A percentile compares a stretch with the other conserved stretches of the same genome.
Evolutionary conservation across 2,888 invertebrate species (phyloP).

Genomic region (Mylabris sibirica): DNA sequence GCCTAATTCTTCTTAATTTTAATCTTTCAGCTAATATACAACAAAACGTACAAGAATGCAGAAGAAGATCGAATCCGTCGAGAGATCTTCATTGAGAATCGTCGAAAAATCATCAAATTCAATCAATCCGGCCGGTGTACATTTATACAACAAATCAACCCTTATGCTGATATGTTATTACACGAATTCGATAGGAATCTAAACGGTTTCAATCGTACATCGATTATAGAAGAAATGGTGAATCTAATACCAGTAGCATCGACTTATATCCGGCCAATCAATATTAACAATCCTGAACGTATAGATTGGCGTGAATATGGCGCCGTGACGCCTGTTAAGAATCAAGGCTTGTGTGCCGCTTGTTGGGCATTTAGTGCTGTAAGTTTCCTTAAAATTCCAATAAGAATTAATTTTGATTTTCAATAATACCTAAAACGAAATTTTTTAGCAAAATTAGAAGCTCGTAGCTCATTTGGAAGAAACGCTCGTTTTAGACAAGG

Average conservation of each 20-base stretch:
- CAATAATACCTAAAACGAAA: too few species aligned
- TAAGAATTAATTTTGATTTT: too few species aligned
- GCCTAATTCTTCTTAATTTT: slow-evolving; percentile 20
- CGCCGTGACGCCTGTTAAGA: slow-evolving; percentile 56
- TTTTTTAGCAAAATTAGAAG: too few species aligned
- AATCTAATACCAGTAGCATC: slow-evolving; percentile 40
- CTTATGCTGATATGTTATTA: slow-evolving; percentile 55
- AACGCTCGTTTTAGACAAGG: too few species aligned
- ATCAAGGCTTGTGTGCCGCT: slow-evolving; percentile 55
- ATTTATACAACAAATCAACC: slow-evolving; percentile 55
- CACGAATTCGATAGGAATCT: slow-evolving; percentile 55
- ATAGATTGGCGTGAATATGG: slow-evolving; percentile 59
- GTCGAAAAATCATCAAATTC: slow-evolving; percentile 53
- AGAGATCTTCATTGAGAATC: slow-evolving; percentile 58
- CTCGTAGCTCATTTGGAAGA: too few species aligned
- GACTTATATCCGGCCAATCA: slow-evolving; percentile 54
- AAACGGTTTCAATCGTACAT: slow-evolving; percentile 60
- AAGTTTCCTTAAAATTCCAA: too few species aligned
- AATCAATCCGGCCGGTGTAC: slow-evolving; percentile 53
- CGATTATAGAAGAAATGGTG: slow-evolving; percentile 66
- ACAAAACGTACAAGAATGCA: slow-evolving; percentile 52
- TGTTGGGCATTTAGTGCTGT: slow-evolving; percentile 61
- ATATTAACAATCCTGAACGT: slow-evolving; percentile 52
- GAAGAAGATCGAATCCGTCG: slow-evolving; percentile 53
- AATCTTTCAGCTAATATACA: slow-evolving; percentile 50